Conservation (phyloP, 2,797 vertebrate species). For the Arnoldichthys spilopterus region DNA sequence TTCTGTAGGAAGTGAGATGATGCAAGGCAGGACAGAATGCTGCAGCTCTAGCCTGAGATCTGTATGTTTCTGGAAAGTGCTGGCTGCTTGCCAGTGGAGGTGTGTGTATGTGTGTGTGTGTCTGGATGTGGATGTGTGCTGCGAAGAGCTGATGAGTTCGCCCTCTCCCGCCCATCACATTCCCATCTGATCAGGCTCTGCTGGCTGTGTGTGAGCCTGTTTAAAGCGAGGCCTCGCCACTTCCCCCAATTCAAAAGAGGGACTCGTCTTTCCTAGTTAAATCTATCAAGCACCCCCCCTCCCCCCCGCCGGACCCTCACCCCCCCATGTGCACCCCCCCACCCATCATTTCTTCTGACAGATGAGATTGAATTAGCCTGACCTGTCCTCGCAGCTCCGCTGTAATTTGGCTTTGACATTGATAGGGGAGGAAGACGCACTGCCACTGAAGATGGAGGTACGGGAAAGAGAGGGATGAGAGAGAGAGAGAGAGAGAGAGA, state of each 20-base stretch:
- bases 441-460: conserved; percentile 37
- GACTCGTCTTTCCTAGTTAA: conserved; percentile 58
- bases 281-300: conserved; percentile 51
- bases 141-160: conserved; percentile 15
- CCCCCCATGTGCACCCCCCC: conserved; percentile 60
- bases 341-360: conserved; percentile 72
- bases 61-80: neutral
- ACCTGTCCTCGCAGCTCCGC: conserved; percentile 68
- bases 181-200: conserved; percentile 35
- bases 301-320: conserved; percentile 43
- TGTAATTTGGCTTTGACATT: conserved; percentile 74
- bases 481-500: conserved; percentile 20
- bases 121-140: neutral
- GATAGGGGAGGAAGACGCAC: conserved; percentile 65
- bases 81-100: conserved; percentile 16
- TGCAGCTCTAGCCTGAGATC: neutral
- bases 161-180: conserved; percentile 31
- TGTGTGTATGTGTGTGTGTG: conserved; percentile 21
- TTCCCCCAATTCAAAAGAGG: conserved; percentile 63
- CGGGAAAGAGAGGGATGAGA: conserved; percentile 5
- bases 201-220: conserved; percentile 31
- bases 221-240: conserved; percentile 56
- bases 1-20: neutral
- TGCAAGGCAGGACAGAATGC: neutral
- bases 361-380: conserved; percentile 75